Conservation (phyloP, 1,140 invertebrate species). For the Neelides sp. region DNA sequence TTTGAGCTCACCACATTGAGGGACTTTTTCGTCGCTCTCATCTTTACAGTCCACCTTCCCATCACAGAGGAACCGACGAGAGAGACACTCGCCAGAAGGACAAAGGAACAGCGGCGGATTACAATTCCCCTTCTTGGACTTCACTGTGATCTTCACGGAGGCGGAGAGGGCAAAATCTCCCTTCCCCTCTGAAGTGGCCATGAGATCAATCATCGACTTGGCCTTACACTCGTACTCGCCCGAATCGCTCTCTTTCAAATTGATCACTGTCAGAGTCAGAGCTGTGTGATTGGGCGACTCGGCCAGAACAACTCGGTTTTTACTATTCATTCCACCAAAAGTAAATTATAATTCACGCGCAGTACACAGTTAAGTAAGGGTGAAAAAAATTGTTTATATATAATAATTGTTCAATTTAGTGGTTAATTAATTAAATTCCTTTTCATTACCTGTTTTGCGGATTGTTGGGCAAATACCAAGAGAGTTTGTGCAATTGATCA, state of each 20-base stretch:
- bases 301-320: slow-evolving; percentile 21
- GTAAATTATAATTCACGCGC: too few relatives aligned
- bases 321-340: slow-evolving; percentile 11
- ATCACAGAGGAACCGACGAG: slow-evolving; percentile 84
- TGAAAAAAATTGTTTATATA: background rate
- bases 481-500: slow-evolving; percentile 23
- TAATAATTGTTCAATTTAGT: background rate
- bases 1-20: slow-evolving; percentile 36
- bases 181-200: background rate
- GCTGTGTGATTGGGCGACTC: slow-evolving; percentile 21
- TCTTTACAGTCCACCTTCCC: slow-evolving; percentile 75
- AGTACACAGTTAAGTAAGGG: background rate
- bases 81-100: slow-evolving; percentile 69
- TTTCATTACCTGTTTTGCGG: slow-evolving; percentile 27
- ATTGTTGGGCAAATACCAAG: slow-evolving; percentile 27
- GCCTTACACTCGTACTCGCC: slow-evolving; percentile 35
- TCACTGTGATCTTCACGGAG: slow-evolving; percentile 31
- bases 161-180: slow-evolving; percentile 14
- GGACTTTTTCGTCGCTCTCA: slow-evolving; percentile 56
- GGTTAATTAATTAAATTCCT: background rate
- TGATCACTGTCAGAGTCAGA: slow-evolving; percentile 32
- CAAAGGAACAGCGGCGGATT: slow-evolving; percentile 42
- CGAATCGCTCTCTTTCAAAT: slow-evolving; percentile 33
- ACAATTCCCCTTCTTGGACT: slow-evolving; percentile 35
- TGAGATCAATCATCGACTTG: slow-evolving; percentile 7